Evolutionary conservation across 1,140 invertebrate species (phyloP), one percentile per base, ranked within the genome.

Genomic region (Hormaphis cornu): DNA sequence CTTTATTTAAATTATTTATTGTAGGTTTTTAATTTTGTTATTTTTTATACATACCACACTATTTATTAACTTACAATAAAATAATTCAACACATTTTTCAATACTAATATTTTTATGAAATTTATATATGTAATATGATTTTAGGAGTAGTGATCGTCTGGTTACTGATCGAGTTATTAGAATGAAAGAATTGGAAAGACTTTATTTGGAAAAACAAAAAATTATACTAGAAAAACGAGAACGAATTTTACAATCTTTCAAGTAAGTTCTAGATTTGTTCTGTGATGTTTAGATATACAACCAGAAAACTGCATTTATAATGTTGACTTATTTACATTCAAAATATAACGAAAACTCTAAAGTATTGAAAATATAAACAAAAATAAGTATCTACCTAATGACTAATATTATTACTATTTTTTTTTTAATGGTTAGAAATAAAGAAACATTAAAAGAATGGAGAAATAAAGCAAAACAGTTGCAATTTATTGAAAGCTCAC

Each of bases 391-490:
- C 20, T 46, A 9, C 3, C 14, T 12, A 9, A 46, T 22, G 14
- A n/a, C 26, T 16, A 28, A 26, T n/a, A 26, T n/a, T 26, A 3
- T 26, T 24, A 28, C n/a, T 28, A 26, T 8, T 8, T 56, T 2
- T 22, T 35, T 56, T 56, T 37, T 7, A 56, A 44, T 63, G 8
- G 46, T 63, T 30, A 63, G 59, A 22, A 20, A 63, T 20, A 40
- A 48, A 63, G 42, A 63, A 63, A 46, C 40, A 33, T 20, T 63
- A 12, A 63, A 46, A 63, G 44, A 20, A 30, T 63, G 59, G 59
- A 63, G 59, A 63, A 10, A 48, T 33, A 63, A 63, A 63, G 59
- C 59, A 63, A 63, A 46, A 33, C 59, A 63, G 33, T 48, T 63
- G n/a, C 59, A 63, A 48, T 46, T 18, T 20, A 16, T 63, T 20